Percentiles rank a stretch among this genome's conserved stretches.
These are phyloP conservation scores for Trichomalopsis sarcophagae DNA, from an alignment of 1,140 invertebrate species.

Conservation along the genomic window DNA sequence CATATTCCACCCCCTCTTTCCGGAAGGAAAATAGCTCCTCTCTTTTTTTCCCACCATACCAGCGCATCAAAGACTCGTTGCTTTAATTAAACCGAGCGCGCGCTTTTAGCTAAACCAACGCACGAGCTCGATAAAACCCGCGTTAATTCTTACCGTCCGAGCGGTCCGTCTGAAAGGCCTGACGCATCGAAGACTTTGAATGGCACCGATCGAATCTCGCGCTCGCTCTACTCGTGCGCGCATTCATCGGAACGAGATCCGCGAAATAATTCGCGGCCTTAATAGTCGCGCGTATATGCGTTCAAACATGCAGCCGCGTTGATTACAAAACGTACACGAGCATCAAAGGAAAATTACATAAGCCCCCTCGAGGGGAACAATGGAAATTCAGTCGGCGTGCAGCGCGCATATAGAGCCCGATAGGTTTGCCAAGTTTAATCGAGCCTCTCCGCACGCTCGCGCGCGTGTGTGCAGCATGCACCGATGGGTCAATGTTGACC, in stretches of 20 bases:
- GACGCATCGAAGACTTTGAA: background rate
- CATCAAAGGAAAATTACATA: constrained; percentile 17
- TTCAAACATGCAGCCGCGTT: background rate
- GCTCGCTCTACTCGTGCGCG: background rate
- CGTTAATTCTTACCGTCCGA: background rate
- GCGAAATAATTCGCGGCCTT: no score
- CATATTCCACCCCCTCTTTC: background rate
- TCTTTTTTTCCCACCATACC: no score
- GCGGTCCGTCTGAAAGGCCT: no score
- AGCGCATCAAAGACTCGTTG: background rate
- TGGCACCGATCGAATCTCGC: background rate
- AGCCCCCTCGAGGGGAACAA: background rate
- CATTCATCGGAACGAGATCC: no score
- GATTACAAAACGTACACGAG: constrained; percentile 2
- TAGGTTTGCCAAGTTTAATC: background rate
- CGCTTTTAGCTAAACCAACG: background rate
- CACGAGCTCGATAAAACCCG: background rate
- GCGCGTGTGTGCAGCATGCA: background rate
- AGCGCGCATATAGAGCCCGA: background rate
- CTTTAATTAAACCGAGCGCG: background rate
- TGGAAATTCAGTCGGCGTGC: background rate
- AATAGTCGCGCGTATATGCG: no score
- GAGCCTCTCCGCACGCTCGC: background rate
- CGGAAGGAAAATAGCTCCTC: no score
- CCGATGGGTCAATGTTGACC: background rate